A percentile compares a stretch with the other conserved stretches of the same genome.
Conservation (phyloP, 2,797 vertebrate species). For the Anguilla marmorata region DNA sequence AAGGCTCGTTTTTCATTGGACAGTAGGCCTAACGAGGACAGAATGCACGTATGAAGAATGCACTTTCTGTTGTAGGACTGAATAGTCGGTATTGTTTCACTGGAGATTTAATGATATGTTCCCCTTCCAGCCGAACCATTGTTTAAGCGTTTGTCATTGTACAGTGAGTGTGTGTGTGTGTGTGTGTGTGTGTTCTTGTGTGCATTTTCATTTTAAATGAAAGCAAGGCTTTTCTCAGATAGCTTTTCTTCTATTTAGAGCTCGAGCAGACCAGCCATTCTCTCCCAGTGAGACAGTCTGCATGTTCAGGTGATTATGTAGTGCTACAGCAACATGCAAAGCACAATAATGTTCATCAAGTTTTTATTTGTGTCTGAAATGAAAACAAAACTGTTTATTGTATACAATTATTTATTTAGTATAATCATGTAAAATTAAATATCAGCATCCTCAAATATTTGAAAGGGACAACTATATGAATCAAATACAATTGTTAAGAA, state of each 20-base stretch:
- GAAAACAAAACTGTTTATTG: not conserved
- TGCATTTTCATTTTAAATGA: not conserved
- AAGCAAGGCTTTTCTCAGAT: not conserved
- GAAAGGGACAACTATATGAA: not conserved
- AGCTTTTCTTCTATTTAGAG: not conserved
- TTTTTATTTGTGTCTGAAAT: slow-evolving; percentile 21
- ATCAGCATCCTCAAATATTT: slow-evolving; percentile 21
- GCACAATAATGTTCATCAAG: slow-evolving; percentile 31
- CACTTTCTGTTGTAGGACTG: not conserved
- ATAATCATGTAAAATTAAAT: not conserved
- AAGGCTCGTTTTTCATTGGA: not conserved
- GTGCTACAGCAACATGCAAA: slow-evolving; percentile 10
- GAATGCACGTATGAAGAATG: not conserved
- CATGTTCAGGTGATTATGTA: slow-evolving; percentile 10
- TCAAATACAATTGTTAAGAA: not conserved
- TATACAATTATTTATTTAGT: slow-evolving; percentile 7
- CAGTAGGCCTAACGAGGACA: not conserved
- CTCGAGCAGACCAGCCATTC: not conserved
- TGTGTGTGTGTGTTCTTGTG: not conserved
- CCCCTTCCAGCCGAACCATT: too few species aligned
- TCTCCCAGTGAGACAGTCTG: not conserved
- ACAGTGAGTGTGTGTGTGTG: not conserved
- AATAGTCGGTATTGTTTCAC: not conserved
- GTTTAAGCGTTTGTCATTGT: not conserved
- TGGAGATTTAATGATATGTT: not conserved